A percentile compares a stretch with the other conserved stretches of the same genome.
These are phyloP conservation scores for Drosophila lutescens DNA, from an alignment of 2,888 invertebrate species.

Conservation along the genomic window DNA sequence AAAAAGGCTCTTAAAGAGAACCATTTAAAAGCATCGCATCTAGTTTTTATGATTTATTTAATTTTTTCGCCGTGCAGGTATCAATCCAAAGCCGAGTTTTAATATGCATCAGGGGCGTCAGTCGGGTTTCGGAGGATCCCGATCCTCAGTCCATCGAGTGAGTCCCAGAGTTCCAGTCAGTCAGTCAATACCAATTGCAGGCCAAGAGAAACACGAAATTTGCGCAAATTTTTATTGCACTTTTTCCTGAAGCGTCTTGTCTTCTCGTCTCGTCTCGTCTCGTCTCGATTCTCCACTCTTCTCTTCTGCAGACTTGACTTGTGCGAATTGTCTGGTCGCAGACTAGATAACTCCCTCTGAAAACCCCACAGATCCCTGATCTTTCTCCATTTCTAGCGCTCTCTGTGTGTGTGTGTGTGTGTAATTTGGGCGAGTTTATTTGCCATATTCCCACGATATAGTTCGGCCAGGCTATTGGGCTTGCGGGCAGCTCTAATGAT, in stretches of 20 bases:
- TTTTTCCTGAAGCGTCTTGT: conserved; percentile 72
- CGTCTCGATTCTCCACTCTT: no score
- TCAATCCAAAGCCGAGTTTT: conserved; percentile 65
- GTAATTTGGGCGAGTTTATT: conserved; percentile 80
- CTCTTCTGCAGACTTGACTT: conserved; percentile 27
- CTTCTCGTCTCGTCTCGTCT: conserved; percentile 16
- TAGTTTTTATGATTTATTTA: not conserved
- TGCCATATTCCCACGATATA: conserved; percentile 83
- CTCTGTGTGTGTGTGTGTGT: conserved; percentile 48
- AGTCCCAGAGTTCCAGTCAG: conserved; percentile 24
- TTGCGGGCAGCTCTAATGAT: conserved; percentile 75
- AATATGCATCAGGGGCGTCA: conserved; percentile 74
- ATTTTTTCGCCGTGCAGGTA: conserved; percentile 36
- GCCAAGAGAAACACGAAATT: conserved; percentile 79
- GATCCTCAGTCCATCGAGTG: conserved; percentile 18
- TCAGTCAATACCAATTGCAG: conserved; percentile 77
- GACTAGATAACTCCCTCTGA: conserved; percentile 10
- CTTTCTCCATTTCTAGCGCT: conserved; percentile 15
- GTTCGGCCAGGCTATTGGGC: conserved; percentile 64
- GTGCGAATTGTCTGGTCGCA: conserved; percentile 57
- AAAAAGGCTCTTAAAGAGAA: not conserved
- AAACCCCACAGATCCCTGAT: not conserved
- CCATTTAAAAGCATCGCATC: not conserved
- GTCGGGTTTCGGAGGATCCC: conserved; percentile 45
- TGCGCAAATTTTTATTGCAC: conserved; percentile 79